These are phyloP conservation scores for human (Homo sapiens) DNA, from an alignment of 2,113 vertebrate genomes.

Conservation along the genomic window DNA sequence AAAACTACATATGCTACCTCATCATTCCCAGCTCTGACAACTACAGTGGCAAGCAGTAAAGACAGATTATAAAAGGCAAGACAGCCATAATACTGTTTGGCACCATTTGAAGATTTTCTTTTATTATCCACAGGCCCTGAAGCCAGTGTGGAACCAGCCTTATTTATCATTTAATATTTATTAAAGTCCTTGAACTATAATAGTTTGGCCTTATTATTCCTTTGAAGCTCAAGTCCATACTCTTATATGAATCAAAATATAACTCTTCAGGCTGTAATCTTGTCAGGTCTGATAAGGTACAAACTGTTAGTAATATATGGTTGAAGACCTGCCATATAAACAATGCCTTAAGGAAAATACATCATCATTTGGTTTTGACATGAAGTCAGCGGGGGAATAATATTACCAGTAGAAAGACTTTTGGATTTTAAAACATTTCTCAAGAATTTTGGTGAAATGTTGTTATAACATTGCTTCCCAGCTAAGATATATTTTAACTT, in stretches of 20 bases:
- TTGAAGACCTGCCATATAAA: neutral
- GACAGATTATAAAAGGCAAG: neutral
- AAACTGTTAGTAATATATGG: neutral
- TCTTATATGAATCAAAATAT: neutral
- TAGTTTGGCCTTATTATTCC: neutral
- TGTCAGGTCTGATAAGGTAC: neutral
- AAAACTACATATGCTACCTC: neutral
- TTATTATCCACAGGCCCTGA: neutral
- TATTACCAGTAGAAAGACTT: neutral
- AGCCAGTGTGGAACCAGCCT: neutral
- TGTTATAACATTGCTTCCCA: neutral
- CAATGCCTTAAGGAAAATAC: neutral
- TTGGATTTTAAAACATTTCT: neutral
- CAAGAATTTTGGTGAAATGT: neutral
- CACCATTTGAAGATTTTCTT: neutral
- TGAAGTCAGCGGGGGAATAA: neutral
- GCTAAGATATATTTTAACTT: neutral
- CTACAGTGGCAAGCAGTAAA: neutral
- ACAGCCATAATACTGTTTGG: neutral
- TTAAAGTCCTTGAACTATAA: neutral
- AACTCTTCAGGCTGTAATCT: neutral
- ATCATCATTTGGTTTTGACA: neutral
- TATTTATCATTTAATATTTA: conserved; percentile 36
- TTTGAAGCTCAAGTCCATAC: conserved; percentile 1
- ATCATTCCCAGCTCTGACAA: neutral